Evolutionary conservation across 2,113 vertebrate genomes (phyloP), one percentile per base, ranked within the genome.

Genomic region (Malurus elegans): DNA sequence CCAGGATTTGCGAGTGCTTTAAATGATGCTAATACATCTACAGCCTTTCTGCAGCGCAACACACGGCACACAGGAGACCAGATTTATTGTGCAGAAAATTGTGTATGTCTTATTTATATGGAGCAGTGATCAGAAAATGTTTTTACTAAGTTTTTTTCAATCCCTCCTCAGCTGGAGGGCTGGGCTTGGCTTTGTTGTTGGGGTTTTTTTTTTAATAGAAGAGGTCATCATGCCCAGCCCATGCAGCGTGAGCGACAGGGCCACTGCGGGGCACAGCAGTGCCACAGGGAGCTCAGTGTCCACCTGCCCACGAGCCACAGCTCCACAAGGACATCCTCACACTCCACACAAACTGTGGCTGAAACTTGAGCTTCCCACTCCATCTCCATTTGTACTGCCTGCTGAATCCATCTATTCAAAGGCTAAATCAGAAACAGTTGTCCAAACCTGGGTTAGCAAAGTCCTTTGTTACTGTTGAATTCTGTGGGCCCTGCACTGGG

Each of bases 211-310:
- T 74, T 54, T 26, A 56, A n/a, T 6, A 40, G 51, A 67, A 70
- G 45, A 73, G 66, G 51, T 70, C 18, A 18, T 6, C 11, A 34
- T 1, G 1, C 32, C 38, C 56, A 62, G 12, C 36, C n/a, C 25
- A 38, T 17, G 24, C 40, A 5, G 1, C 1, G 0, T 23, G 38
- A 79, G 60, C 1, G 0, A 12, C 36, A 6, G n/a, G 31, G 38
- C 32, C 0, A 0, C 32, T 26, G 64, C 12, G 56, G 24, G 26
- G 23, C 4, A 2, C 36, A 38, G 62, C 1, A 2, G 4, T 48
- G 67, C 4, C 56, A 42, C 3, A 15, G 32, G 73, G 74, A 76
- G 60, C 32, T 66, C 24, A 14, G 38, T 4, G 1, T 9, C 32
- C 4, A 4, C 34, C 29, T 36, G 51, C 47, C 23, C 1, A 1